A percentile compares a stretch with the other conserved stretches of the same genome.
These are phyloP conservation scores for Diplosoma virens DNA, from an alignment of 23 tunicate species.

Conservation along the genomic window DNA sequence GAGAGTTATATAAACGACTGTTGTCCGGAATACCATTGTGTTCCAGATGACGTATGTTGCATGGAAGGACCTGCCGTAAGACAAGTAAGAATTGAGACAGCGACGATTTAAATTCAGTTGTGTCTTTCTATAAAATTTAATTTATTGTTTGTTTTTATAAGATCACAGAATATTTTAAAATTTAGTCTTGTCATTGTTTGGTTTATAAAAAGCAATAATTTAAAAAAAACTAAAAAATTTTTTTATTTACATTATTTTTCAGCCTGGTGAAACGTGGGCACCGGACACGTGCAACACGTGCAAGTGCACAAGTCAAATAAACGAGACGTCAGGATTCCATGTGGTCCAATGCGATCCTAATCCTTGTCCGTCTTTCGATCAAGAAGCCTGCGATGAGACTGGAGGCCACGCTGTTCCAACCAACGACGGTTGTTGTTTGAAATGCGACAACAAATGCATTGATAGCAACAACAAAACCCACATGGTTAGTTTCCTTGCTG, in stretches of 20 bases:
- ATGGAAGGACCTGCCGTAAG: slow-evolving; percentile 52
- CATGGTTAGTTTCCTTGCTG: slow-evolving; percentile 33
- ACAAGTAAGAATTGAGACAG: slow-evolving; percentile 23
- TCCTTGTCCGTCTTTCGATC: slow-evolving; percentile 62
- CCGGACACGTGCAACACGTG: slow-evolving; percentile 47
- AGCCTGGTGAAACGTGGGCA: slow-evolving; percentile 71
- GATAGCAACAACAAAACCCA: slow-evolving; percentile 52
- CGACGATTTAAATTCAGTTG: neutral
- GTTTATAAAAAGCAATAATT: too few relatives aligned
- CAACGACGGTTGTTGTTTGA: slow-evolving; percentile 77
- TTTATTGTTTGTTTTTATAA: neutral
- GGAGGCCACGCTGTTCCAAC: slow-evolving; percentile 65
- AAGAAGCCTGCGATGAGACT: slow-evolving; percentile 19
- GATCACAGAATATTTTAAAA: neutral
- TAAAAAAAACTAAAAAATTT: too few relatives aligned
- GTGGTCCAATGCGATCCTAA: slow-evolving; percentile 36
- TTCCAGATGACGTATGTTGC: slow-evolving; percentile 79
- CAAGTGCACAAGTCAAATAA: slow-evolving; percentile 19
- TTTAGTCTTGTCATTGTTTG: too few relatives aligned
- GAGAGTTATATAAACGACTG: slow-evolving; percentile 25
- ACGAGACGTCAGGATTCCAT: slow-evolving; percentile 70
- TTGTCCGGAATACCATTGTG: slow-evolving; percentile 61
- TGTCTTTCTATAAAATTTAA: neutral
- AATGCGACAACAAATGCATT: slow-evolving; percentile 70
- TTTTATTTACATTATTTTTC: neutral